Evolutionary conservation across 2,888 invertebrate species (phyloP).

Genomic region (Amaurobius ferox): DNA sequence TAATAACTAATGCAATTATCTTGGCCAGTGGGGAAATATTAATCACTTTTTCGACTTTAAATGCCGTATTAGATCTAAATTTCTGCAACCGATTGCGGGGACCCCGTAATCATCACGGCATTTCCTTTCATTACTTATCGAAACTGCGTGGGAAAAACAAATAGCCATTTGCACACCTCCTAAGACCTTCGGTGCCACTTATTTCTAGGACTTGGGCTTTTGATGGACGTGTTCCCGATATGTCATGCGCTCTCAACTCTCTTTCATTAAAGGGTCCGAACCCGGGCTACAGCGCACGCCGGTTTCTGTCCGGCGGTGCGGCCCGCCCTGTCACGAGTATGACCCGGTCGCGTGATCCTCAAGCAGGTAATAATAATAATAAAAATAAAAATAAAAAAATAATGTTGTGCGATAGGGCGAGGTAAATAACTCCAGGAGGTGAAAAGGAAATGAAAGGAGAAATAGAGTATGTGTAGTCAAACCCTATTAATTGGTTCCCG

Average conservation of each 20-base stretch:
- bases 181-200: background rate
- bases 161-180: background rate
- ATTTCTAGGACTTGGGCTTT: background rate
- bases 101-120: background rate
- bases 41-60: background rate
- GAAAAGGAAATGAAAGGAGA: background rate
- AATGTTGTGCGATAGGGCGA: background rate
- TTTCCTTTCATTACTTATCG: background rate
- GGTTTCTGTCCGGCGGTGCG: background rate
- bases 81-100: background rate
- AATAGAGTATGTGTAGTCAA: background rate
- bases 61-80: background rate
- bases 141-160: background rate
- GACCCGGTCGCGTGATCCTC: conserved; percentile 14
- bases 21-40: no score
- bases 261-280: background rate
- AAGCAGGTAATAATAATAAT: background rate
- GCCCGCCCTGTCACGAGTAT: conserved; percentile 56
- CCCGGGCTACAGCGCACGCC: background rate
- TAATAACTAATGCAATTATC: no score
- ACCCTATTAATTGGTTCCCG: background rate
- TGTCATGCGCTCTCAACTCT: background rate
- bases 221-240: conserved; percentile 10
- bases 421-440: background rate
- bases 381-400: background rate